Evolutionary conservation across 92 coral and sea anemone species (phyloP).

Genomic region (Chrysogorgia sp.): DNA sequence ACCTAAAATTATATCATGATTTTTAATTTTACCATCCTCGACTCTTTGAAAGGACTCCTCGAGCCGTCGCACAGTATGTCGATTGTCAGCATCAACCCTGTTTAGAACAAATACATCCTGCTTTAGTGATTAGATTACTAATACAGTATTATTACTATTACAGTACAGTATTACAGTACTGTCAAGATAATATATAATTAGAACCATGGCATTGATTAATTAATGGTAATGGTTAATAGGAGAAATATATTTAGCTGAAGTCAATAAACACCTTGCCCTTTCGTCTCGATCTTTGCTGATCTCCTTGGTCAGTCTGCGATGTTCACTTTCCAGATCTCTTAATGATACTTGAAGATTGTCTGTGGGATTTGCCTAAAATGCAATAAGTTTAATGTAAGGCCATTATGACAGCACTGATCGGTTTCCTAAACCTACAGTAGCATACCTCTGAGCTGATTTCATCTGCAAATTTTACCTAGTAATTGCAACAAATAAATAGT

Average conservation of each 20-base stretch:
- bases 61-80: conserved; percentile 15
- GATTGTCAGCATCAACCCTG: conserved; percentile 16
- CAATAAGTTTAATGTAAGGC: neutral
- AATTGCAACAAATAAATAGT: neutral
- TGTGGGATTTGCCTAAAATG: conserved; percentile 15
- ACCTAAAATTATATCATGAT: neutral
- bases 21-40: conserved; percentile 35
- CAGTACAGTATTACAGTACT: too few species aligned
- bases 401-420: too few species aligned
- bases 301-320: conserved; percentile 82
- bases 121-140: neutral
- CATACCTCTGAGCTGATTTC: conserved; percentile 26
- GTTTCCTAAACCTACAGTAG: too few species aligned
- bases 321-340: conserved; percentile 88
- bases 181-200: too few species aligned
- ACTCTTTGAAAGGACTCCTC: conserved; percentile 45
- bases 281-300: conserved; percentile 79
- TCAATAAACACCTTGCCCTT: conserved; percentile 55
- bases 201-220: too few species aligned
- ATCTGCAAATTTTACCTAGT: conserved; percentile 39
- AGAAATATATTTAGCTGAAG: too few species aligned
- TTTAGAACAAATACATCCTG: neutral
- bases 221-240: too few species aligned
- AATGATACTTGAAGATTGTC: conserved; percentile 71
- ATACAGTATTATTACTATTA: neutral